These are phyloP conservation scores for Linhomoeus sp. DNA, from an alignment of 2,888 invertebrate genomes.

Conservation along the genomic window DNA sequence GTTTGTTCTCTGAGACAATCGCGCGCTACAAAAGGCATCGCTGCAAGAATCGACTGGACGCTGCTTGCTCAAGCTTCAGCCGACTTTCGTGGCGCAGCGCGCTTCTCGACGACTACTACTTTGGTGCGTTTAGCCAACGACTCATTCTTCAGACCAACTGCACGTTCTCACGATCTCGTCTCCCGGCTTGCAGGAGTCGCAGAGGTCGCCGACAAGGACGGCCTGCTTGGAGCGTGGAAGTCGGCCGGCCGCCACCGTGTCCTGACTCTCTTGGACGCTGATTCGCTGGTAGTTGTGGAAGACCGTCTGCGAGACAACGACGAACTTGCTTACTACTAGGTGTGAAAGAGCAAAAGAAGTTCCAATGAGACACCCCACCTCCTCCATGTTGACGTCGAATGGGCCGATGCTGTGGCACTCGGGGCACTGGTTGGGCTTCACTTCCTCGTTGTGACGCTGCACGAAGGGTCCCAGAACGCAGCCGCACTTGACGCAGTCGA, in stretches of 20 bases:
- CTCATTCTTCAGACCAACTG: too few relatives aligned
- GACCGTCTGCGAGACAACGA: too few relatives aligned
- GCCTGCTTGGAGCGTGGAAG: constrained; percentile 94
- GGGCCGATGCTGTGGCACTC: constrained; percentile 92
- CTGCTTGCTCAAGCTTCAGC: too few relatives aligned
- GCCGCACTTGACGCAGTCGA: constrained; percentile 87
- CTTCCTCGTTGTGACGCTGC: constrained; percentile 71
- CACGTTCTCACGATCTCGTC: constrained; percentile 84
- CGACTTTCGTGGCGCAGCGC: too few relatives aligned
- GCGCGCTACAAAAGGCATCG: too few relatives aligned
- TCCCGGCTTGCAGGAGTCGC: constrained; percentile 90
- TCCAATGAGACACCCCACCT: constrained; percentile 29
- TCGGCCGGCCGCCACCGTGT: constrained; percentile 86
- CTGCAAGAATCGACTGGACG: too few relatives aligned
- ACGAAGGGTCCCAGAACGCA: constrained; percentile 86
- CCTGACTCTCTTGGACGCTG: constrained; percentile 91
- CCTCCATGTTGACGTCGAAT: constrained; percentile 91
- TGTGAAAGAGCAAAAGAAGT: too few relatives aligned
- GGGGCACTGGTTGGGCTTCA: constrained; percentile 86
- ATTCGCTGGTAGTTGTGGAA: constrained; percentile 96
- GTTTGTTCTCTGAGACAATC: too few relatives aligned
- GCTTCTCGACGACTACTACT: too few relatives aligned
- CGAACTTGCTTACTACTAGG: too few relatives aligned
- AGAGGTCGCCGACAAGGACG: constrained; percentile 74
- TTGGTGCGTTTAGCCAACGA: too few relatives aligned